Conservation (phyloP, 2,888 invertebrate species). For the Tromatobia lineatoria region DNA sequence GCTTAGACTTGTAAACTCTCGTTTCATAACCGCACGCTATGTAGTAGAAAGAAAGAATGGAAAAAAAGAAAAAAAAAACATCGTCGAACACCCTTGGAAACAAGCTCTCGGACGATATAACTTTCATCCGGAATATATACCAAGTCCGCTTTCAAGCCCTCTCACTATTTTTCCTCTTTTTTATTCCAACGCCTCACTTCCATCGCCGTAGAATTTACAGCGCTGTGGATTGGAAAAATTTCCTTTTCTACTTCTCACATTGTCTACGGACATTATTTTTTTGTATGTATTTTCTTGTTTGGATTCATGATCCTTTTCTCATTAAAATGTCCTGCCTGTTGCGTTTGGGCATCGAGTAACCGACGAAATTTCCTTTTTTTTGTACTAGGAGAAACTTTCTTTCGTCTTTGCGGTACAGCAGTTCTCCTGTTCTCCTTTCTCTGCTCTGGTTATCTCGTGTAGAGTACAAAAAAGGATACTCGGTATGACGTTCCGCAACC, state of each 20-base stretch:
- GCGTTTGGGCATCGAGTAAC: constrained; percentile 33
- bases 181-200: constrained; percentile 33
- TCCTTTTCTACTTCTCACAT: constrained; percentile 11
- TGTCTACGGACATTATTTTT: not conserved
- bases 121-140: constrained; percentile 26
- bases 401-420: not conserved
- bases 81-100: constrained; percentile 29
- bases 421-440: constrained; percentile 30
- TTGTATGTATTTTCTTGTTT: constrained; percentile 7
- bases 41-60: not conserved
- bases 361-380: not conserved
- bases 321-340: constrained; percentile 62
- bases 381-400: constrained; percentile 42
- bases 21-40: constrained; percentile 25
- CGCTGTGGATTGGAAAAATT: constrained; percentile 35
- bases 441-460: constrained; percentile 13
- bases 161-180: constrained; percentile 25
- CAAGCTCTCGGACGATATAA: constrained; percentile 43
- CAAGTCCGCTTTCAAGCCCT: not conserved
- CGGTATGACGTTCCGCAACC: constrained; percentile 40
- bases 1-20: constrained; percentile 17
- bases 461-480: not conserved
- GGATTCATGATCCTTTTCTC: constrained; percentile 51
- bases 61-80: constrained; percentile 10
- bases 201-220: constrained; percentile 41